Evolutionary conservation across 2,797 vertebrate species (phyloP).

Genomic region (Crocodylus rhombifer): DNA sequence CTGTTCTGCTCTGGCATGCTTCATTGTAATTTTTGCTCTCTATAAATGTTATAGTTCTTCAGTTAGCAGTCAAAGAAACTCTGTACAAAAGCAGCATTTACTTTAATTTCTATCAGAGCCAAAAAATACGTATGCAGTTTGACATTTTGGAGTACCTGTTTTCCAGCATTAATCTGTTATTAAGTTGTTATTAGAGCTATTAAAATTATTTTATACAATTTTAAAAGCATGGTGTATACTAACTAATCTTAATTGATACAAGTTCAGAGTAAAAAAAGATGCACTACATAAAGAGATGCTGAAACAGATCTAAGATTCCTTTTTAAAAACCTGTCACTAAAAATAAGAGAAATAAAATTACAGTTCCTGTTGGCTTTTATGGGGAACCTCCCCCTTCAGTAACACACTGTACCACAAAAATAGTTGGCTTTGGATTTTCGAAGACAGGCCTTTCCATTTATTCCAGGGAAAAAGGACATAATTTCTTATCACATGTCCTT

Average conservation of each 20-base stretch:
- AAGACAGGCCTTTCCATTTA: not conserved
- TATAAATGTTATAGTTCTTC: constrained; percentile 77
- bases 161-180: constrained; percentile 67
- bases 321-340: not conserved
- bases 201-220: constrained; percentile 61
- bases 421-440: not conserved
- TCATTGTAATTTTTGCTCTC: constrained; percentile 65
- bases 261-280: not conserved
- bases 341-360: not conserved
- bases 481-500: not conserved
- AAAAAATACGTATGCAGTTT: constrained; percentile 76
- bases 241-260: constrained; percentile 63
- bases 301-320: not conserved
- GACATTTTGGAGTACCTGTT: constrained; percentile 74
- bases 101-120: constrained; percentile 70
- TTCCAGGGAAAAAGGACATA: not conserved
- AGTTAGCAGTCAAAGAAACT: constrained; percentile 61
- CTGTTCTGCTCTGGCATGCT: constrained; percentile 64
- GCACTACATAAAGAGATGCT: constrained; percentile 6
- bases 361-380: not conserved
- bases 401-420: not conserved
- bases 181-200: constrained; percentile 69
- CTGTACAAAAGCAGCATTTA: constrained; percentile 78
- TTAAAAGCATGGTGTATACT: constrained; percentile 54
- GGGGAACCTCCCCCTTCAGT: not conserved